These are phyloP conservation scores for Drosophila paucipuncta DNA, from an alignment of 2,888 invertebrate genomes.

Conservation along the genomic window DNA sequence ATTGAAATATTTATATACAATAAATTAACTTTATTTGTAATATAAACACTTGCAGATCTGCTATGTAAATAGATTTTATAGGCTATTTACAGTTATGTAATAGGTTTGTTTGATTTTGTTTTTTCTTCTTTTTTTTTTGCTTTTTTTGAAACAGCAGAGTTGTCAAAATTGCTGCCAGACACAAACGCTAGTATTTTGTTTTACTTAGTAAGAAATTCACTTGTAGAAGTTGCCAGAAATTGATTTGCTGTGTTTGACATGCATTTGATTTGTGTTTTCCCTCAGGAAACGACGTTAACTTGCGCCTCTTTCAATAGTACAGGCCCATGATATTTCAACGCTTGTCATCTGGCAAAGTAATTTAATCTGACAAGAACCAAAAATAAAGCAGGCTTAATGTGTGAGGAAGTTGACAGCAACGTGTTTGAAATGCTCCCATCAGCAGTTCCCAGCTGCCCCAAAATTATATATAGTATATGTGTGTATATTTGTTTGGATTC, in stretches of 20 bases:
- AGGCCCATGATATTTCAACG: slow-evolving; percentile 48
- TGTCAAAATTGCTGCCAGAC: not conserved
- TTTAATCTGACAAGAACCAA: slow-evolving; percentile 76
- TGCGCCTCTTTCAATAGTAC: slow-evolving; percentile 29
- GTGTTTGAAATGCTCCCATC: slow-evolving; percentile 42
- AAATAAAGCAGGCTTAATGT: slow-evolving; percentile 75
- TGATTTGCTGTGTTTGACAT: slow-evolving; percentile 59
- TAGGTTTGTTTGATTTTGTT: not conserved
- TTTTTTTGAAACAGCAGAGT: not conserved
- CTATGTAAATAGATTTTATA: not conserved
- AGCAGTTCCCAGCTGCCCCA: slow-evolving; percentile 41
- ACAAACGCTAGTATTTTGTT: not conserved
- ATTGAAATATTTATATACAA: not conserved
- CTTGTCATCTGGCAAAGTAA: slow-evolving; percentile 65
- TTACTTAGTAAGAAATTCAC: slow-evolving; percentile 5
- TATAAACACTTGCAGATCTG: not conserved
- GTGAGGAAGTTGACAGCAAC: slow-evolving; percentile 73
- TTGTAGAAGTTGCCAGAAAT: slow-evolving; percentile 34
- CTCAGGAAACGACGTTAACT: slow-evolving; percentile 51
- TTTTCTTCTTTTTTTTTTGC: not conserved
- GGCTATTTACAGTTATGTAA: not conserved
- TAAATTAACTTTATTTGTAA: not conserved
- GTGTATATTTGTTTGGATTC: slow-evolving; percentile 39
- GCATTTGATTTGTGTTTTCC: slow-evolving; percentile 59
- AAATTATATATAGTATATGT: slow-evolving; percentile 35